These are phyloP conservation scores for Macaca mulatta DNA, from an alignment of 2,113 vertebrate species.

Conservation along the genomic window DNA sequence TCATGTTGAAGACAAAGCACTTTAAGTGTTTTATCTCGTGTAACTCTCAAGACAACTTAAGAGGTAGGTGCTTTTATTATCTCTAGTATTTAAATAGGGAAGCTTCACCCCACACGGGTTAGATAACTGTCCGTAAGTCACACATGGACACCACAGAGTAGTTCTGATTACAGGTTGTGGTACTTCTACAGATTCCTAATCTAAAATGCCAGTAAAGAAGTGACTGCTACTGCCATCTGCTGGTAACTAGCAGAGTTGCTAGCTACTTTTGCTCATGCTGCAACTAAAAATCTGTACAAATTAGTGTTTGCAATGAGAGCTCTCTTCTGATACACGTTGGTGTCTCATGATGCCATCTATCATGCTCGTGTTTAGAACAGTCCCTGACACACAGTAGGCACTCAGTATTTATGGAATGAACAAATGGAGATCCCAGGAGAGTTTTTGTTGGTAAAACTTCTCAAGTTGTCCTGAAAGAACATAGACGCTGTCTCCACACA, in stretches of 20 bases:
- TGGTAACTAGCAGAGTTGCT: not conserved
- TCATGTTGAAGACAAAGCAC: not conserved
- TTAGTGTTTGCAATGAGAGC: not conserved
- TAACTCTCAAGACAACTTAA: not conserved
- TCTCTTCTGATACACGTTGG: rapidly evolving
- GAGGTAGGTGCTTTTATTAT: not conserved
- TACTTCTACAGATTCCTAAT: not conserved
- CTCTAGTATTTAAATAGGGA: not conserved
- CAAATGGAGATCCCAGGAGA: not conserved
- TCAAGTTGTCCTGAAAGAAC: not conserved
- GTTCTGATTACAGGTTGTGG: not conserved
- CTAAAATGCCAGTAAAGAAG: not conserved
- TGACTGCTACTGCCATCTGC: conserved; percentile 32
- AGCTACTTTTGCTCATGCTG: not conserved
- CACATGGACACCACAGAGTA: not conserved
- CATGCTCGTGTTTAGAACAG: not conserved
- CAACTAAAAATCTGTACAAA: not conserved
- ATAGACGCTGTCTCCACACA: not conserved
- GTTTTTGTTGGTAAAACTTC: not conserved
- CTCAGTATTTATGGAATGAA: not conserved
- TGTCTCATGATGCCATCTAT: not conserved
- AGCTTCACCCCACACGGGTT: not conserved
- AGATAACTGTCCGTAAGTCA: not conserved
- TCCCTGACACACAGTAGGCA: not conserved
- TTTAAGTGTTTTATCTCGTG: not conserved